Evolutionary conservation across 2,797 vertebrate genomes (phyloP).

Genomic region (Cirrhinus molitorella): DNA sequence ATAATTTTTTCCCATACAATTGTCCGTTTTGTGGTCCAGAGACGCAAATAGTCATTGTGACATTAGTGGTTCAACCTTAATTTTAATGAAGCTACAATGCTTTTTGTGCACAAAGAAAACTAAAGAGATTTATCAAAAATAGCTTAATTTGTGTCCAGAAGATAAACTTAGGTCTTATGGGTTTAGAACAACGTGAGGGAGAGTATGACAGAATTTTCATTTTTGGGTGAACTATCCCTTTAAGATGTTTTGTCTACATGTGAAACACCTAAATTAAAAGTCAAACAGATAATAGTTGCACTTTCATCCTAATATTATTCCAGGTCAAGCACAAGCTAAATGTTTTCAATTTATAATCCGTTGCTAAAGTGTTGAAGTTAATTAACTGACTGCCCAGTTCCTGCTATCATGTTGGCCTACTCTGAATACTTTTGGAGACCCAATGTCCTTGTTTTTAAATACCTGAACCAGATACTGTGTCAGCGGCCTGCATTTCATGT

Average conservation of each 20-base stretch:
- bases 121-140: no score
- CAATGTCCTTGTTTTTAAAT: constrained; percentile 3
- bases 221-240: no score
- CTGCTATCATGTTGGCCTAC: not conserved
- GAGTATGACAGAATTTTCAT: no score
- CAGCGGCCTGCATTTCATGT: not conserved
- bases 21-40: no score
- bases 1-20: no score
- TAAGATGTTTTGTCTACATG: not conserved
- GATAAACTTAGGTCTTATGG: no score
- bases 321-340: not conserved
- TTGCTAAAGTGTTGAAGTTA: not conserved
- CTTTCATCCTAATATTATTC: not conserved
- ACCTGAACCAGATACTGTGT: not conserved
- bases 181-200: no score
- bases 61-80: no score
- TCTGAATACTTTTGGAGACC: constrained; percentile 17
- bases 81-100: no score
- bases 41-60: no score
- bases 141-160: no score
- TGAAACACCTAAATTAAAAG: not conserved
- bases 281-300: not conserved
- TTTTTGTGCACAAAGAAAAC: no score
- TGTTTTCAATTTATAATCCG: not conserved
- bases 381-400: not conserved